A percentile compares a stretch with the other conserved stretches of the same genome.
phyloP scores from a whole-genome alignment of 2,888 invertebrate species.

The Endotricha flammealis region DNA sequence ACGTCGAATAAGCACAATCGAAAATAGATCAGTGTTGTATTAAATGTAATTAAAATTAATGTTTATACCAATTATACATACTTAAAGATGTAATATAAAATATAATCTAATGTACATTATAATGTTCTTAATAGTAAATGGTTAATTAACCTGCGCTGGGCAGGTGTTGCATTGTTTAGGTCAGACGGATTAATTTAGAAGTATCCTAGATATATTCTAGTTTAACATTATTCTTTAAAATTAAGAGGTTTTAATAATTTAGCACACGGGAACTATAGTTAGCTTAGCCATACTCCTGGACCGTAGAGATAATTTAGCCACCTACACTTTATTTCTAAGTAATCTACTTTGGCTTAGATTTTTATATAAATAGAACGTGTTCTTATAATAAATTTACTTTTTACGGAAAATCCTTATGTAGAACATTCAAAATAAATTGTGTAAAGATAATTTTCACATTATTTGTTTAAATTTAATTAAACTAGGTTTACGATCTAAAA shows the following conservation, averaged over 20 bases:
- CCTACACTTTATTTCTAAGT: conserved; percentile 49
- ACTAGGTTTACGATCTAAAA: conserved; percentile 16
- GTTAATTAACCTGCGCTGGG: conserved; percentile 38
- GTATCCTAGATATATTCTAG: conserved; percentile 34
- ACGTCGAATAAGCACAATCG: conserved; percentile 58
- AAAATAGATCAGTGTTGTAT: conserved; percentile 49
- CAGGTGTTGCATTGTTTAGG: conserved; percentile 39
- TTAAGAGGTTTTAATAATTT: conserved; percentile 50
- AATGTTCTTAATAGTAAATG: conserved; percentile 44
- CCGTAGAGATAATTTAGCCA: conserved; percentile 42
- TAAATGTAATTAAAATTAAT: conserved; percentile 63
- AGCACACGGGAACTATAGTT: conserved; percentile 40
- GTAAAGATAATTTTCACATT: conserved; percentile 54
- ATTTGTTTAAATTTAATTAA: conserved; percentile 42
- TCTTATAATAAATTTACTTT: conserved; percentile 36
- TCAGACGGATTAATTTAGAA: conserved; percentile 33
- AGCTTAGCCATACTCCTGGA: conserved; percentile 42
- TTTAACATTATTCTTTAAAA: conserved; percentile 54
- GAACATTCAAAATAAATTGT: conserved; percentile 62
- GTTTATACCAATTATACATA: no score
- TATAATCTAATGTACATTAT: conserved; percentile 63
- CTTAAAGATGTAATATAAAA: conserved; percentile 60
- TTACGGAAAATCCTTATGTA: conserved; percentile 59
- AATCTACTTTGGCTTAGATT: conserved; percentile 48
- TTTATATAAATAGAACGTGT: conserved; percentile 33